Conservation (phyloP, 2,888 invertebrate genomes). For the Ptilodon capucinus region DNA sequence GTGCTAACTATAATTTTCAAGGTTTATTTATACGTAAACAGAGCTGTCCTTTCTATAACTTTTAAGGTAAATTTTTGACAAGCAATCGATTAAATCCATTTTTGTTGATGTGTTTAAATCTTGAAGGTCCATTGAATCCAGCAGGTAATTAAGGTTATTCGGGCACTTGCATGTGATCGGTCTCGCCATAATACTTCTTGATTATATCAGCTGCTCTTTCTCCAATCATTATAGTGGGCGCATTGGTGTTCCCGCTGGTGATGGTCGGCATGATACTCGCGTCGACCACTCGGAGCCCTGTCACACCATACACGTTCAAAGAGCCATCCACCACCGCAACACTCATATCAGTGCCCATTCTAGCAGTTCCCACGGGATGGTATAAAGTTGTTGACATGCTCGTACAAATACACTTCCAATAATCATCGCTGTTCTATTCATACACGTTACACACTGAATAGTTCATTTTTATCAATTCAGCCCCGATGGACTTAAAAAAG, state of each 20-base stretch:
- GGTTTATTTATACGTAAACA: too few species aligned
- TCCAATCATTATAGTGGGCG: conserved; percentile 28
- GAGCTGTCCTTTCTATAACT: too few species aligned
- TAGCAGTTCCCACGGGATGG: background rate
- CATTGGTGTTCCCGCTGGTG: conserved; percentile 25
- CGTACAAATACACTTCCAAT: background rate
- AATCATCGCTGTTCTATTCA: conserved; percentile 42
- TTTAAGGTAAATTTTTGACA: too few species aligned
- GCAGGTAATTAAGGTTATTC: too few species aligned
- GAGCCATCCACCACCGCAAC: conserved; percentile 73
- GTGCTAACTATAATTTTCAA: too few species aligned
- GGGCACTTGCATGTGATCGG: background rate
- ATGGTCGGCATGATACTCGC: conserved; percentile 21
- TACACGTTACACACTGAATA: conserved; percentile 10
- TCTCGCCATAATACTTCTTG: conserved; percentile 5
- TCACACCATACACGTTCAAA: conserved; percentile 69
- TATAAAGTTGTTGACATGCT: background rate
- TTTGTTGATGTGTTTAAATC: too few species aligned
- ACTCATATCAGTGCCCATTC: background rate
- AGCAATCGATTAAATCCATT: too few species aligned
- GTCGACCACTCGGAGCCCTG: conserved; percentile 39
- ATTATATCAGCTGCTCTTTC: conserved; percentile 28
- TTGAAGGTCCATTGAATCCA: too few species aligned
- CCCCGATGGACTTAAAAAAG: background rate
- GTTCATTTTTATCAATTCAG: background rate